Conservation (phyloP, 2,888 invertebrate genomes). For the Allophyes oxyacanthae region DNA sequence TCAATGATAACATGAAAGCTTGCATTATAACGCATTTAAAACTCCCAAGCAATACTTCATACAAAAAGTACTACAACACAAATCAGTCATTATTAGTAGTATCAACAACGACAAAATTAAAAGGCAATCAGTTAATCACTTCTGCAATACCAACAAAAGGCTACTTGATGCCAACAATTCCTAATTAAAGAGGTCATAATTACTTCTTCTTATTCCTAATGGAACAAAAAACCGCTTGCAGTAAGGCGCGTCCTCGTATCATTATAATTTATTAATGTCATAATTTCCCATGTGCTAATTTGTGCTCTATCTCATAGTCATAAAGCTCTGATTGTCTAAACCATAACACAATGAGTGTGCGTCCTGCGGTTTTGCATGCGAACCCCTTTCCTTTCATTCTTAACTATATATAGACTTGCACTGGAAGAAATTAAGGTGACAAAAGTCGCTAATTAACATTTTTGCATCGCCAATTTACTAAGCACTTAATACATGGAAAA, state of each 20-base stretch:
- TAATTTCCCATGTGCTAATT: conserved; percentile 28
- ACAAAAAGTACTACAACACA: background rate
- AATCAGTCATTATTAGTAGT: background rate
- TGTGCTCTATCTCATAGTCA: conserved; percentile 29
- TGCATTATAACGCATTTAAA: too few species aligned
- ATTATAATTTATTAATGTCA: conserved; percentile 29
- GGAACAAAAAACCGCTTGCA: conserved; percentile 16
- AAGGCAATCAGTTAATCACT: background rate
- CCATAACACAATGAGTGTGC: conserved; percentile 31
- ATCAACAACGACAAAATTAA: background rate
- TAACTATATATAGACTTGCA: conserved; percentile 37
- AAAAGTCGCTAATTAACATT: conserved; percentile 8
- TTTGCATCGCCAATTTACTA: too few species aligned
- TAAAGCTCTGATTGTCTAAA: conserved; percentile 34
- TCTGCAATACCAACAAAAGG: background rate
- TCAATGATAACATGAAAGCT: too few species aligned
- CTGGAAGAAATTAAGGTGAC: conserved; percentile 17
- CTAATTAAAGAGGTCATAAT: too few species aligned
- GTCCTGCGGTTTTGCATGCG: conserved; percentile 52
- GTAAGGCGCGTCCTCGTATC: conserved; percentile 13
- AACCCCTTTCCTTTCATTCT: conserved; percentile 30
- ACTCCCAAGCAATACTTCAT: too few species aligned
- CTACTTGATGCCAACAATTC: too few species aligned
- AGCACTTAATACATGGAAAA: too few species aligned
- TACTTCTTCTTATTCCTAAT: too few species aligned